A percentile compares a stretch with the other conserved stretches of the same genome.
phyloP scores from a whole-genome alignment of 2,888 invertebrate genomes.

The Acrocera orbiculus region DNA sequence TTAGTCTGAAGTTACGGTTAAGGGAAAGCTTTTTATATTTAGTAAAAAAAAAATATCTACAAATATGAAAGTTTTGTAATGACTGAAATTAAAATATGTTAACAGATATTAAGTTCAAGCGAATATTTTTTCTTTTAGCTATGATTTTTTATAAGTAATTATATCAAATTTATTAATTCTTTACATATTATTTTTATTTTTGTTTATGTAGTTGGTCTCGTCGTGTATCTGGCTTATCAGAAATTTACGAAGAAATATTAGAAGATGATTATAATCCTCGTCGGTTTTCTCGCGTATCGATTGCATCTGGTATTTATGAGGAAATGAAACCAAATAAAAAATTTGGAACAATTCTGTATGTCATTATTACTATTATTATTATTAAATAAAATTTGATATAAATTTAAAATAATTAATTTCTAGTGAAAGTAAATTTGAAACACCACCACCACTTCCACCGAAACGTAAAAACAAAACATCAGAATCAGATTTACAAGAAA shows the following conservation, averaged over 20 bases:
- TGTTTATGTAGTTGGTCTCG: slow-evolving; percentile 18
- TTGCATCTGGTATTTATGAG: slow-evolving; percentile 30
- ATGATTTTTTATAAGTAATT: no score
- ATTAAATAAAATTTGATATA: not conserved
- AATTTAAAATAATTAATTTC: slow-evolving; percentile 1
- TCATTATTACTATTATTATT: not conserved
- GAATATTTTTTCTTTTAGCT: no score
- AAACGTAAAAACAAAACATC: slow-evolving; percentile 28
- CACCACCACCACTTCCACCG: slow-evolving; percentile 22
- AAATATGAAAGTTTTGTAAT: no score
- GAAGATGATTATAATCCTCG: slow-evolving; percentile 17
- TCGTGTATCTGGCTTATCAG: slow-evolving; percentile 23
- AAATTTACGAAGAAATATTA: slow-evolving; percentile 30
- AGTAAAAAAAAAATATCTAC: no score
- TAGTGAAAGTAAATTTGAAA: slow-evolving; percentile 13
- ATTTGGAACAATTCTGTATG: slow-evolving; percentile 15
- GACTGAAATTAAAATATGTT: no score
- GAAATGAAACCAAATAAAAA: slow-evolving; percentile 25
- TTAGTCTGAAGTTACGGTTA: no score
- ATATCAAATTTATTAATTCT: no score
- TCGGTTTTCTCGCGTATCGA: slow-evolving; percentile 22
- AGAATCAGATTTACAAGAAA: slow-evolving; percentile 17
- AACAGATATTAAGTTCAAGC: no score
- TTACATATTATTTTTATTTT: not conserved
- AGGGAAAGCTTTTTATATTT: no score